phyloP scores from a whole-genome alignment of 2,113 vertebrate species.

The Vireo altiloquus region DNA sequence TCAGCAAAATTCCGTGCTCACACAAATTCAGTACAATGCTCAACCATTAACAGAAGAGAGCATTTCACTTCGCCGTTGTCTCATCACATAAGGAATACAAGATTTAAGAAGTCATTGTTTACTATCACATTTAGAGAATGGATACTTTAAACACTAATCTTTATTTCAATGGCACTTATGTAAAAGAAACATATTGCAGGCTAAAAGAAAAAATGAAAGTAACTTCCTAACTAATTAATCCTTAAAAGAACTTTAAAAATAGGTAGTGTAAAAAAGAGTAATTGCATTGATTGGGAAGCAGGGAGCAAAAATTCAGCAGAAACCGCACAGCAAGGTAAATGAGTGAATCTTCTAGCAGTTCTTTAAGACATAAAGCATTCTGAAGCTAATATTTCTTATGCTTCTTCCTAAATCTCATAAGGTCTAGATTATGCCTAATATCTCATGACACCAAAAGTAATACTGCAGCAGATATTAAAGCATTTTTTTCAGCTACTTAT shows the following conservation, averaged over 20 bases:
- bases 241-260: background rate
- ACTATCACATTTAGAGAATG: background rate
- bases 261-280: background rate
- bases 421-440: slow-evolving; percentile 75
- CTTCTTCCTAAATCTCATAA: slow-evolving; percentile 72
- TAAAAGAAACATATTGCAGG: background rate
- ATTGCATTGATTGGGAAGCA: background rate
- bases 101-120: background rate
- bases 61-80: background rate
- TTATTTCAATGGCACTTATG: background rate
- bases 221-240: background rate
- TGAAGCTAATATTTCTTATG: slow-evolving; percentile 76
- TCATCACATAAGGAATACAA: background rate
- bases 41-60: background rate
- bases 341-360: slow-evolving; percentile 39
- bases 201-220: background rate
- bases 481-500: slow-evolving; percentile 83
- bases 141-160: background rate
- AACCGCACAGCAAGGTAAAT: slow-evolving; percentile 22
- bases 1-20: background rate
- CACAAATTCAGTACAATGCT: background rate
- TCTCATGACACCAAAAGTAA: slow-evolving; percentile 78
- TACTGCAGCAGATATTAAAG: slow-evolving; percentile 79
- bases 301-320: background rate
- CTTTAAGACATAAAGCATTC: slow-evolving; percentile 71